phyloP scores from a whole-genome alignment of 2,113 vertebrate species.

The Seriola rivoliana region DNA sequence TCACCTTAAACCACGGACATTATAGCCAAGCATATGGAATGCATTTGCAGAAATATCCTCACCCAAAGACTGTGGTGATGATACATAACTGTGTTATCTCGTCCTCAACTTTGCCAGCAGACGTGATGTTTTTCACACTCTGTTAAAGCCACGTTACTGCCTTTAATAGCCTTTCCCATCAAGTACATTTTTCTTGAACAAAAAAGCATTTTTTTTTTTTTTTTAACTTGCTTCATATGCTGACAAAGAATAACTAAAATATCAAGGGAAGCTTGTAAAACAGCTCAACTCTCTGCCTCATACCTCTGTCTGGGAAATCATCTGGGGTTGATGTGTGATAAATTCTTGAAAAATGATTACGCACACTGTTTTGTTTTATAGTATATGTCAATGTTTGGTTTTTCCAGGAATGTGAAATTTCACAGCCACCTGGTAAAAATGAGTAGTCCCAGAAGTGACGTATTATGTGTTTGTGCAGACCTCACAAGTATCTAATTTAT shows the following conservation, averaged over 20 bases:
- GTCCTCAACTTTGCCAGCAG: background rate
- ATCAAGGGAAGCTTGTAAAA: slow-evolving; percentile 17
- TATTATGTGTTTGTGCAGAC: too few relatives aligned
- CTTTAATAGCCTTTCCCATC: background rate
- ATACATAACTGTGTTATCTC: slow-evolving; percentile 12
- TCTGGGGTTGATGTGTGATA: slow-evolving; percentile 36
- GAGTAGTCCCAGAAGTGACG: background rate
- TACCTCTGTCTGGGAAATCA: slow-evolving; percentile 28
- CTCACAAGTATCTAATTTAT: background rate
- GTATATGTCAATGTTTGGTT: background rate
- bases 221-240: background rate
- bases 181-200: background rate
- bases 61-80: slow-evolving; percentile 2
- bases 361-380: background rate
- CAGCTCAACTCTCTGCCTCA: background rate
- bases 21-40: slow-evolving; percentile 27
- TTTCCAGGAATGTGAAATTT: background rate
- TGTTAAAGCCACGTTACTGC: background rate
- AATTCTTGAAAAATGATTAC: slow-evolving; percentile 15
- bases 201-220: background rate
- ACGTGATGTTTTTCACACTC: background rate
- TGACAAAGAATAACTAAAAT: background rate
- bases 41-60: slow-evolving; percentile 42
- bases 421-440: background rate
- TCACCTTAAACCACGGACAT: slow-evolving; percentile 9